phyloP scores from a whole-genome alignment of 2,113 vertebrate species.

The Grammomys dolichurus region DNA sequence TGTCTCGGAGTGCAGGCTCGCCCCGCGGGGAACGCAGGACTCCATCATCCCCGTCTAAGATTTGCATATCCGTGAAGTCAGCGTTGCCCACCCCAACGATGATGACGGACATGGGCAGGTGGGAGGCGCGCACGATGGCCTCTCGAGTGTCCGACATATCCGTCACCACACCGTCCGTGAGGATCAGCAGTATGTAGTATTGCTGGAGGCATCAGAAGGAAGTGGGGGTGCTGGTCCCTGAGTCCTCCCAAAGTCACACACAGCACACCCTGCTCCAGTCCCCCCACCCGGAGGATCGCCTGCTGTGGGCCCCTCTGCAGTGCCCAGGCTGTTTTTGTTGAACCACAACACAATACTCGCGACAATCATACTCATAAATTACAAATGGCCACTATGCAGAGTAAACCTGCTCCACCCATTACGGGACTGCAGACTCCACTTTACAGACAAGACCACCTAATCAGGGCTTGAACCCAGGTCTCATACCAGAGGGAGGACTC shows the following conservation, averaged over 20 bases:
- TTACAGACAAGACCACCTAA: background rate
- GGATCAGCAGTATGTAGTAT: constrained; percentile 97
- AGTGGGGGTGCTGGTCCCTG: too few species aligned
- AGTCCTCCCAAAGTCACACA: background rate
- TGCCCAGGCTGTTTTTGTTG: background rate
- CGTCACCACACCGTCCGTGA: constrained; percentile 96
- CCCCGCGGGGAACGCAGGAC: constrained; percentile 93
- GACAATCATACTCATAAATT: too few species aligned
- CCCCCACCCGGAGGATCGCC: too few species aligned
- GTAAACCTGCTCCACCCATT: background rate
- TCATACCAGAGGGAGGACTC: background rate
- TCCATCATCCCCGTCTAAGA: constrained; percentile 95
- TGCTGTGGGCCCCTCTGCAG: background rate
- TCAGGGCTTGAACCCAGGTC: background rate
- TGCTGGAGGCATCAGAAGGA: constrained; percentile 85
- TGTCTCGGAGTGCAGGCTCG: constrained; percentile 94
- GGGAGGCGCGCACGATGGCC: constrained; percentile 95
- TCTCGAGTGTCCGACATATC: constrained; percentile 97
- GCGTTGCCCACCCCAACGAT: constrained; percentile 97
- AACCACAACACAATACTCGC: rapidly evolving
- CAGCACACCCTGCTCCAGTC: background rate
- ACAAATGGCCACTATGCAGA: background rate
- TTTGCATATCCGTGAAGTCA: constrained; percentile 98
- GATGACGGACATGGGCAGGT: constrained; percentile 97
- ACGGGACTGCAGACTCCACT: background rate